Percentiles rank a stretch among this genome's conserved stretches.
These are phyloP conservation scores for Tokudaia tokunoshimensis DNA, from an alignment of 2,797 vertebrate genomes.

Conservation along the genomic window DNA sequence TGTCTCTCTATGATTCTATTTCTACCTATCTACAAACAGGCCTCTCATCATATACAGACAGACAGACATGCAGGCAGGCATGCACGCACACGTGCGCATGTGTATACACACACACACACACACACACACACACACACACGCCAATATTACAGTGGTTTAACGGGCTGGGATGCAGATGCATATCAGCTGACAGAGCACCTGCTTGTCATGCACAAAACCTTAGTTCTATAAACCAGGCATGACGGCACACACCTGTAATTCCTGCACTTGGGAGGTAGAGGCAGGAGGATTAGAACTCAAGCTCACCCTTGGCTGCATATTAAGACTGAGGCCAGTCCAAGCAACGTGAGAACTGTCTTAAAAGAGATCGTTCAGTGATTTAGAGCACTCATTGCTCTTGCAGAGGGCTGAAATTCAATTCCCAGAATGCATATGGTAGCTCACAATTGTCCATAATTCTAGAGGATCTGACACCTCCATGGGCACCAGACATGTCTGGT, in stretches of 20 bases:
- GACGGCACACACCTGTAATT: background rate
- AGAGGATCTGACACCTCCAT: background rate
- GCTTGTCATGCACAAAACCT: background rate
- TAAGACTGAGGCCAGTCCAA: background rate
- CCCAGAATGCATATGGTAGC: background rate
- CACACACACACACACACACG: background rate
- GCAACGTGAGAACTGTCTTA: background rate
- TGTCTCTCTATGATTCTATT: background rate
- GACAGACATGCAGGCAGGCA: background rate
- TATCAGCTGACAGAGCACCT: background rate
- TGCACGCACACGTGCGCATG: too few relatives aligned
- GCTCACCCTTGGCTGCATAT: background rate
- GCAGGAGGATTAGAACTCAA: background rate
- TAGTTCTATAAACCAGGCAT: background rate
- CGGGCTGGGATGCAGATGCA: background rate
- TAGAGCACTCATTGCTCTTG: background rate
- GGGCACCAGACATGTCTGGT: background rate
- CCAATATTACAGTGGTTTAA: background rate
- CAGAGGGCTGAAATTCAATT: background rate
- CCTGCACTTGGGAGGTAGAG: background rate
- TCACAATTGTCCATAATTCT: background rate
- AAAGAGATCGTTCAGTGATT: background rate
- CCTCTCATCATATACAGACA: background rate
- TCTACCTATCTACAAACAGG: background rate
- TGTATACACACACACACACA: background rate